phyloP scores from a whole-genome alignment of 1,140 invertebrate species.

The Penaeus chinensis region DNA sequence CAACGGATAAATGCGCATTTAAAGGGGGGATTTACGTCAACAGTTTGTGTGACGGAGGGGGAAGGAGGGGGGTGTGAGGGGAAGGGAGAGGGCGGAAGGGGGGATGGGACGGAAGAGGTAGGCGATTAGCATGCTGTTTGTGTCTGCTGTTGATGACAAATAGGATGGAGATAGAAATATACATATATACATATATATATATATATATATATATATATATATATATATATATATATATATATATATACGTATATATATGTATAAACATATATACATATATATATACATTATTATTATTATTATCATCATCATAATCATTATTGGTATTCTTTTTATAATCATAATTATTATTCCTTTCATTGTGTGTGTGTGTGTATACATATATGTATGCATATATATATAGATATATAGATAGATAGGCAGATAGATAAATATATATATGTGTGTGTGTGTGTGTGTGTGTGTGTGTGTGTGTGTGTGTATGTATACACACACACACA shows the following conservation, averaged over 20 bases:
- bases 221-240: conserved; percentile 24
- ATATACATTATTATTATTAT: no score
- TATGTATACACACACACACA: no score
- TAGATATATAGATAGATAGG: no score
- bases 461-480: no score
- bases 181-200: conserved; percentile 9
- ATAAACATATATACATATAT: conserved; percentile 6
- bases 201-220: conserved; percentile 22
- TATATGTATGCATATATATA: no score
- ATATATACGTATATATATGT: background rate
- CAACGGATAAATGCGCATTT: conserved; percentile 49
- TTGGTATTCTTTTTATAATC: no score
- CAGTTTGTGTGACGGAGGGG: background rate
- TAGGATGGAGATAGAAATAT: background rate
- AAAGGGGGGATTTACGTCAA: conserved; percentile 15
- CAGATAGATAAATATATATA: no score
- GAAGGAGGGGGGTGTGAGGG: background rate
- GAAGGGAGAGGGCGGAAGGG: background rate
- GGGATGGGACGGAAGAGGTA: background rate
- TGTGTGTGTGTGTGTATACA: no score
- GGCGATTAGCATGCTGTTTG: background rate
- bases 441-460: no score
- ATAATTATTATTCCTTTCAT: no score
- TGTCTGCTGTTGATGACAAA: no score
- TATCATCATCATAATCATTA: no score